Evolutionary conservation across 2,888 invertebrate species (phyloP), one percentile per base, ranked within the genome.

Genomic region (Leucophenga montana): DNA sequence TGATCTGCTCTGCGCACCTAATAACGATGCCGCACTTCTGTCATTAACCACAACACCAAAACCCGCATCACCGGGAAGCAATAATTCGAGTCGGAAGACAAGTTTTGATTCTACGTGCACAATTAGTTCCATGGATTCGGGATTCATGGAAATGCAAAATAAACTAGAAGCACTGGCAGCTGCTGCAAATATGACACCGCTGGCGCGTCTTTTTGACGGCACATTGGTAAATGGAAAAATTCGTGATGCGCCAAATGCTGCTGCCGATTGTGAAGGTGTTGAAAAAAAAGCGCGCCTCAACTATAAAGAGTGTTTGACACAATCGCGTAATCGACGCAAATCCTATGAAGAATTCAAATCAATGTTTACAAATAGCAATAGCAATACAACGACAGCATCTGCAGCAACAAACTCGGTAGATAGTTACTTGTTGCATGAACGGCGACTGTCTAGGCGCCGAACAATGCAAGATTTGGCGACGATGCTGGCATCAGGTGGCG

Each of bases 341-440:
- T 89, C 89, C 39, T 89, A 89, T 72, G 89, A 89, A 72, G 89
- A 89, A 78, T 89, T 89, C 72, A 89, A 89, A 76, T 88, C 88
- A 22, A 84, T 88, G 75, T 89, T 89, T 78, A 77, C 78, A 33
- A 27, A 59, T 27, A n/a, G 14, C 14, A 18, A 18, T 18, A 56
- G 54, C 22, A 22, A 13, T 56, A 61, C 16, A 62, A 64, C 64
- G n/a, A 20, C n/a, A n/a, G n/a, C n/a, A n/a, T n/a, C n/a, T n/a
- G n/a, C n/a, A n/a, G n/a, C n/a, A n/a, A n/a, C 16, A 31, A 5
- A 39, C 62, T 8, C 20, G 0, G 14, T 14, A 65, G 20, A 48
- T 27, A 39, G n/a, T 2, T n/a, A n/a, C 46, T 50, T 50, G 18
- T 20, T 16, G n/a, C 33, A 48, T 31, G 62, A 62, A 11, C 44